Evolutionary conservation across 2,888 invertebrate species (phyloP).

Genomic region (Theodoxus fluviatilis): DNA sequence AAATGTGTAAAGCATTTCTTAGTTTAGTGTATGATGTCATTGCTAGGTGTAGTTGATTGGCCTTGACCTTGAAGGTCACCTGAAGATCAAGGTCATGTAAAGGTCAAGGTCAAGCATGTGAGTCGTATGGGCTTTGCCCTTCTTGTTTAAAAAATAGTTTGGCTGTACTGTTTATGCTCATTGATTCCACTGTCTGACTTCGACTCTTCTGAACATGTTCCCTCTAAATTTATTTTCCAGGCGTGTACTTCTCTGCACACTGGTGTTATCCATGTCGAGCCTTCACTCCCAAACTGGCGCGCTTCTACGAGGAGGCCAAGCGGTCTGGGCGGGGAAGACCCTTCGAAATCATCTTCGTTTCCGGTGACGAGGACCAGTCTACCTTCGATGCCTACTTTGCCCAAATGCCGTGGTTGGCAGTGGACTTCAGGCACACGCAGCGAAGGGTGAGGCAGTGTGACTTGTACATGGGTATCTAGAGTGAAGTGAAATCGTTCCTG

Average conservation of each 20-base stretch:
- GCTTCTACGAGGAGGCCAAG: slow-evolving; percentile 26
- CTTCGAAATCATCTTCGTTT: slow-evolving; percentile 31
- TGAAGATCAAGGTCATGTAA: no score
- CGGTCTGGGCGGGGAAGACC: background rate
- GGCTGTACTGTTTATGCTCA: no score
- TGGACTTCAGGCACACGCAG: slow-evolving; percentile 24
- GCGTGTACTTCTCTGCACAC: slow-evolving; percentile 30
- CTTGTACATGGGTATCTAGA: background rate
- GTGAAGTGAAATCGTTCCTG: background rate
- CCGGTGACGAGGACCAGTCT: slow-evolving; percentile 27
- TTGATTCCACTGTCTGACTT: no score
- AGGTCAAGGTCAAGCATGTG: no score
- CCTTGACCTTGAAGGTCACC: no score
- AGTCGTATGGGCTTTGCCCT: no score
- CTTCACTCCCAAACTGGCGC: slow-evolving; percentile 24
- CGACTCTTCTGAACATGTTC: no score
- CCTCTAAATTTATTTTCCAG: slow-evolving; percentile 20
- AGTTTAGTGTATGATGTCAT: no score
- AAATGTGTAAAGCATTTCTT: no score
- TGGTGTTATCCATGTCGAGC: slow-evolving; percentile 31
- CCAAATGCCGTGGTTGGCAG: slow-evolving; percentile 33
- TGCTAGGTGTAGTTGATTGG: no score
- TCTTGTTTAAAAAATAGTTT: no score
- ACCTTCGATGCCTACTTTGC: slow-evolving; percentile 29
- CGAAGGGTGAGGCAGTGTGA: slow-evolving; percentile 22